A percentile compares a stretch with the other conserved stretches of the same genome.
phyloP scores from a whole-genome alignment of 2,113 vertebrate species.

The Carassius carassius region DNA sequence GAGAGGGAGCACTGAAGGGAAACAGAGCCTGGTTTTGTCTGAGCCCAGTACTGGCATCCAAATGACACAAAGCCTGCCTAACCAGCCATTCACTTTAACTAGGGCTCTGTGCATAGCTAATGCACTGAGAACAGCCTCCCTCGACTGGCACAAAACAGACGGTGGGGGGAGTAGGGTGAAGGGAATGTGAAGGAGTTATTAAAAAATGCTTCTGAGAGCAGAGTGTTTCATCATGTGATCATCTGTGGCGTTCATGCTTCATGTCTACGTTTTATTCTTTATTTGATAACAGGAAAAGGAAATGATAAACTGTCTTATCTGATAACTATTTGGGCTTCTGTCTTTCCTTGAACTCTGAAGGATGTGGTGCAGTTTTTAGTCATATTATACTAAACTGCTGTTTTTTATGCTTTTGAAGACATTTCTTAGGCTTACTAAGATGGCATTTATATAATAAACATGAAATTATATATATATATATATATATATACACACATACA shows the following conservation, averaged over 20 bases:
- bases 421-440: not conserved
- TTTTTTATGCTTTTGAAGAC: not conserved
- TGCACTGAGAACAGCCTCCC: constrained; percentile 39
- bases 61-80: constrained; percentile 71
- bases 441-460: not conserved
- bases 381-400: not conserved
- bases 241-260: not conserved
- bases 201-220: not conserved
- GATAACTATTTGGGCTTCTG: constrained; percentile 1
- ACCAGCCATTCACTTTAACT: constrained; percentile 64
- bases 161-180: not conserved
- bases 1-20: constrained; percentile 36
- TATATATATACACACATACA: too few species aligned
- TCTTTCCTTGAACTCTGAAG: not conserved
- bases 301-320: constrained; percentile 1
- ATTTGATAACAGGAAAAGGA: constrained; percentile 4
- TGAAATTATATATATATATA: too few species aligned
- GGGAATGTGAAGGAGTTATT: constrained; percentile 21
- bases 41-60: constrained; percentile 56
- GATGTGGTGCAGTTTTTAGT: not conserved
- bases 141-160: not conserved
- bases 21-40: constrained; percentile 68
- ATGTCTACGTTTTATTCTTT: not conserved
- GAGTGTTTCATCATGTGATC: constrained; percentile 1
- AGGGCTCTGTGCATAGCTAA: constrained; percentile 71